Evolutionary conservation across 2,888 invertebrate genomes (phyloP).

Genomic region (Orthonychiurus folsomi): DNA sequence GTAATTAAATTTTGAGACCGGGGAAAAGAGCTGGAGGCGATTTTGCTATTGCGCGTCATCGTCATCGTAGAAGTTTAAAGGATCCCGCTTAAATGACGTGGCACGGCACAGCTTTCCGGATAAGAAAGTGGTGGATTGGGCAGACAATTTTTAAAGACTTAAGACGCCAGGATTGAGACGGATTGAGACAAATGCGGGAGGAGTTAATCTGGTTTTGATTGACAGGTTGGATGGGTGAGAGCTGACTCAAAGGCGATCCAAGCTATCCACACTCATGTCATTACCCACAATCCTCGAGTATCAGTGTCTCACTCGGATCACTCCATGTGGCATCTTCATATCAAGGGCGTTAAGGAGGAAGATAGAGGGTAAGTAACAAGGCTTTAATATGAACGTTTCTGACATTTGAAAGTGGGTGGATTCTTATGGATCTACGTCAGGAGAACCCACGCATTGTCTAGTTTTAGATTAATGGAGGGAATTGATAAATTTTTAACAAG

Average conservation of each 20-base stretch:
- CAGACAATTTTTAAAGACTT: not conserved
- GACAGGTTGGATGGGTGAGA: constrained; percentile 85
- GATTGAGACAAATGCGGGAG: not conserved
- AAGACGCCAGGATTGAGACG: not conserved
- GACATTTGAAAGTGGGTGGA: no score
- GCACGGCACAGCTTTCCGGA: no score
- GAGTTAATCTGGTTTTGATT: constrained; percentile 12
- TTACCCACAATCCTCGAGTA: constrained; percentile 80
- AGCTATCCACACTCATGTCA: constrained; percentile 82
- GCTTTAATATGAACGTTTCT: no score
- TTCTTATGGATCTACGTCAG: no score
- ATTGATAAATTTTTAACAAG: not conserved
- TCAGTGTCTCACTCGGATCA: constrained; percentile 77
- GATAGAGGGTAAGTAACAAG: constrained; percentile 56
- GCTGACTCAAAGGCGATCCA: constrained; percentile 79
- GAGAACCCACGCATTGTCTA: no score
- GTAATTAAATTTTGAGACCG: not conserved
- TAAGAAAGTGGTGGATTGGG: no score
- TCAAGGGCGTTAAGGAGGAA: constrained; percentile 69
- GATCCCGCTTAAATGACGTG: no score
- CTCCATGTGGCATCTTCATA: constrained; percentile 81
- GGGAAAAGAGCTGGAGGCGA: not conserved
- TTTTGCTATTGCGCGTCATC: not conserved
- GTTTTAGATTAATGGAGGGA: no score
- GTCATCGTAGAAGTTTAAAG: no score